Percentiles rank a stretch among this genome's conserved stretches.
Conservation (phyloP, 2,113 vertebrate species). For the Sturnira hondurensis region DNA sequence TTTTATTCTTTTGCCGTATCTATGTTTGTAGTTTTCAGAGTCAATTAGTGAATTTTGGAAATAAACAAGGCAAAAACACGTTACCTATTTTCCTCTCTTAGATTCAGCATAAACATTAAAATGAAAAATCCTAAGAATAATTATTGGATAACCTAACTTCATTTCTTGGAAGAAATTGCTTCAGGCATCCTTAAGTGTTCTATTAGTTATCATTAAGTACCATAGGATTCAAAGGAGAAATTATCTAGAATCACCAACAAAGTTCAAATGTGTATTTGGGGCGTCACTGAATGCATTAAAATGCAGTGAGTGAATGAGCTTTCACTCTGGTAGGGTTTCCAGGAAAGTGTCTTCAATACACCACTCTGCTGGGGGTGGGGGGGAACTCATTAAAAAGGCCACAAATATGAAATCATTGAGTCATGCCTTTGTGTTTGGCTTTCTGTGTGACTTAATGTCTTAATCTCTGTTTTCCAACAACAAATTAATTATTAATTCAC, state of each 20-base stretch:
- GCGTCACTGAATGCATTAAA: neutral
- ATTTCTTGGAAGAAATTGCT: neutral
- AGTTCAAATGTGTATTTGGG: neutral
- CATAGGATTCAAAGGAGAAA: neutral
- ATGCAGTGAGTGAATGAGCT: neutral
- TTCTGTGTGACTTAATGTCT: neutral
- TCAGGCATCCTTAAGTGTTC: neutral
- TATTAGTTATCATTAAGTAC: neutral
- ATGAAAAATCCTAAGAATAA: neutral
- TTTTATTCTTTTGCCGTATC: neutral
- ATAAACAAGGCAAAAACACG: neutral
- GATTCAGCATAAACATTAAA: neutral
- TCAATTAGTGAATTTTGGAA: neutral
- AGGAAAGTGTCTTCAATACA: neutral
- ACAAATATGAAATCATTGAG: neutral
- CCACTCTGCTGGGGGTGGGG: neutral
- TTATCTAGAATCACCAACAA: neutral
- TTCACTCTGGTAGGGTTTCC: neutral
- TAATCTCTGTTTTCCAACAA: conserved; percentile 3
- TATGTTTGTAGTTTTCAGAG: conserved; percentile 1
- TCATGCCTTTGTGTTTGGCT: neutral
- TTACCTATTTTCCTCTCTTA: neutral
- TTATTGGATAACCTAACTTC: neutral
- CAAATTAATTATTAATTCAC: conserved; percentile 52
- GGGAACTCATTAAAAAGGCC: neutral